Conservation (phyloP, 2,113 vertebrate species). For the Jaculus jaculus region DNA sequence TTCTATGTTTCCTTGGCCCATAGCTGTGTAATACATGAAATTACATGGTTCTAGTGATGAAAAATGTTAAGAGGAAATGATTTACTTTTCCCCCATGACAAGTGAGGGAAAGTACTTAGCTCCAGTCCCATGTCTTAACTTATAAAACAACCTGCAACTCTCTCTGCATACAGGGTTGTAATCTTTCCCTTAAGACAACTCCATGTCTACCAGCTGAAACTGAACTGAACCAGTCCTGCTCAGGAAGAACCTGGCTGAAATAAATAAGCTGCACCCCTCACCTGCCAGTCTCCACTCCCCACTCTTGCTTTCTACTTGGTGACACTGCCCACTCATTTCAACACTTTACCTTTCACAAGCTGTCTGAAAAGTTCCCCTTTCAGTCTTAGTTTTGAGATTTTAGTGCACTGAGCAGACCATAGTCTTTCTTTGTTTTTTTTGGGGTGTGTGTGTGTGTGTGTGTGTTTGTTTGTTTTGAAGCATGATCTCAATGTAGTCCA, state of each 20-base stretch:
- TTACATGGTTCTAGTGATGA: constrained; percentile 83
- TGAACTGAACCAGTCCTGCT: background rate
- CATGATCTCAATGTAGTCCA: too few species aligned
- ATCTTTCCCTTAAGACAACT: constrained; percentile 55
- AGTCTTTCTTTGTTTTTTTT: constrained; percentile 1
- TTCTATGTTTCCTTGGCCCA: constrained; percentile 85
- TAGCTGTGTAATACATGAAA: constrained; percentile 86
- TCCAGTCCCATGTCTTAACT: constrained; percentile 50
- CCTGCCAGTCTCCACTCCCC: background rate
- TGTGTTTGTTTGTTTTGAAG: too few species aligned
- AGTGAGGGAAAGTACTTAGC: background rate
- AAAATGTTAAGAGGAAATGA: constrained; percentile 67
- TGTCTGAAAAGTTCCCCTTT: background rate
- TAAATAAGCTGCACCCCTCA: background rate
- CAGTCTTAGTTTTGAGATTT: constrained; percentile 37
- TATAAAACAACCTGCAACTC: constrained; percentile 47
- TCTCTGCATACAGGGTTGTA: constrained; percentile 36
- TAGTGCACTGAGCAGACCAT: background rate
- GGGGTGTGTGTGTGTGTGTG: too few species aligned
- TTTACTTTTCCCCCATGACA: constrained; percentile 67
- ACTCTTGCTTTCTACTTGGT: constrained; percentile 26
- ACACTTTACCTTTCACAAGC: background rate
- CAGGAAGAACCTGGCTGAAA: background rate
- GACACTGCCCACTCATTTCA: background rate
- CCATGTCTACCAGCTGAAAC: constrained; percentile 61